Conservation (phyloP, 2,797 vertebrate genomes). For the Siniperca obscura region DNA sequence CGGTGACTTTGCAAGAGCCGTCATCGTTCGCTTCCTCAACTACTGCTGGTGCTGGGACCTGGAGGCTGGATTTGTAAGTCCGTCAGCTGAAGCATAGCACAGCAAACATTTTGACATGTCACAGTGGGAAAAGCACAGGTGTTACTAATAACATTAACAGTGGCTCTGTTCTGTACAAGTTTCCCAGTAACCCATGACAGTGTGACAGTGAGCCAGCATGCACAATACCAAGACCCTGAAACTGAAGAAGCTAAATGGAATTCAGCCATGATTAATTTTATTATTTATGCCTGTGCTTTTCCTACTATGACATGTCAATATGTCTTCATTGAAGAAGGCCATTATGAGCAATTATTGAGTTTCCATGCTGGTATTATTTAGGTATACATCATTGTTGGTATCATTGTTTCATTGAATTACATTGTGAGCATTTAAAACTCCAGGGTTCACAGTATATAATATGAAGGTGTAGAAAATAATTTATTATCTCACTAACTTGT, state of each 20-base stretch:
- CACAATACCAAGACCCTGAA: background rate
- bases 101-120: background rate
- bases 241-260: background rate
- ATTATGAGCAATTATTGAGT: background rate
- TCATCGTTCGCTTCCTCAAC: conserved; percentile 97
- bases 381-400: background rate
- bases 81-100: background rate
- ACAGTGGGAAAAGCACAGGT: no score
- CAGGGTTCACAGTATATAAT: background rate
- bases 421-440: background rate
- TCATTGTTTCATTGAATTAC: background rate
- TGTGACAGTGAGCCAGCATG: background rate
- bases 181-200: background rate
- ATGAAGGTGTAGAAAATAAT: background rate
- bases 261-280: background rate
- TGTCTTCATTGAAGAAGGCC: background rate
- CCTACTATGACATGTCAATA: background rate
- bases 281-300: background rate
- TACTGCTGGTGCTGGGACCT: conserved; percentile 99
- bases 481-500: background rate
- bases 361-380: background rate
- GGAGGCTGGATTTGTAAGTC: conserved; percentile 97
- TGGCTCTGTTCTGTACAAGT: background rate
- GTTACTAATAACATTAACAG: no score
- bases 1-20: conserved; percentile 95